Percentiles rank a stretch among this genome's conserved stretches.
Evolutionary conservation across 2,797 vertebrate genomes (phyloP).

Genomic region (Kryptolebias ocellatus): DNA sequence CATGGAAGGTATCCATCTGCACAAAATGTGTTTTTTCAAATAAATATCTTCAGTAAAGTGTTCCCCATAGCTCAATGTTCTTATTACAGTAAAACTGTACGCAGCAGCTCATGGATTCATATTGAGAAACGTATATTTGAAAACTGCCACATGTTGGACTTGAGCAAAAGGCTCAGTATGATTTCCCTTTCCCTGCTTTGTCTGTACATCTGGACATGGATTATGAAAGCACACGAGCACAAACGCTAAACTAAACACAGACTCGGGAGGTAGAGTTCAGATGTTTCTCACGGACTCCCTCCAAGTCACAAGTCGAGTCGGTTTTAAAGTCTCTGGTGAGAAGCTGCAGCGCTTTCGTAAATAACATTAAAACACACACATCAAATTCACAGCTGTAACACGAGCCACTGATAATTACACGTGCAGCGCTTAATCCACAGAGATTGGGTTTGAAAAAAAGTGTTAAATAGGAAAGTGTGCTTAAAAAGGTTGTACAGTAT

Average conservation of each 20-base stretch:
- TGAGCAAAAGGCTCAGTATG: not conserved
- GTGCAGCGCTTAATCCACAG: not conserved
- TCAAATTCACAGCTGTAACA: not conserved
- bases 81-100: not conserved
- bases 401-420: not conserved
- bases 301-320: slow-evolving; percentile 1
- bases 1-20: not conserved
- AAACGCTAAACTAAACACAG: slow-evolving; percentile 40
- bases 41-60: not conserved
- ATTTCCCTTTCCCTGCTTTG: not conserved
- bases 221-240: slow-evolving; percentile 20
- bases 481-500: not conserved
- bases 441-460: not conserved
- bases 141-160: slow-evolving; percentile 2
- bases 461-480: not conserved
- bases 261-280: slow-evolving; percentile 14
- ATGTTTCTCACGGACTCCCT: slow-evolving; percentile 27
- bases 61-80: not conserved
- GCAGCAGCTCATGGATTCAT: not conserved
- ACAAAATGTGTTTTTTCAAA: not conserved
- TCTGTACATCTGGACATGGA: slow-evolving; percentile 7
- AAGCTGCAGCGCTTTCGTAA: not conserved
- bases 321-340: slow-evolving; percentile 2
- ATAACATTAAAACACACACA: not conserved
- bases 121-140: slow-evolving; percentile 4